Conservation (phyloP, 2,888 invertebrate genomes). For the Blera fallax region DNA sequence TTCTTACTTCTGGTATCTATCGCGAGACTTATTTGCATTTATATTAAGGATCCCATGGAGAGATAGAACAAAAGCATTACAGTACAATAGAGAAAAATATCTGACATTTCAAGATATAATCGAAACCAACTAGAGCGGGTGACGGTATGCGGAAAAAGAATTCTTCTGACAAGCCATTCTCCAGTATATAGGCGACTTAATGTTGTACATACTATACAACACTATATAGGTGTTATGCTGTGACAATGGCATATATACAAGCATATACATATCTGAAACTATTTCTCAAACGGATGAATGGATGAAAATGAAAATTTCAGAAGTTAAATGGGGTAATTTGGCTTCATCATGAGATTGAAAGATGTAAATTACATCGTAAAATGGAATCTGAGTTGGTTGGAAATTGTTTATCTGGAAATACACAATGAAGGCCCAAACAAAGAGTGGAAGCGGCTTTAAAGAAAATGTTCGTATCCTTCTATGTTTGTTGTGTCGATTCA, state of each 20-base stretch:
- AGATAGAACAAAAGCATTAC: slow-evolving; percentile 69
- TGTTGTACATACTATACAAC: background rate
- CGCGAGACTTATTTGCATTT: slow-evolving; percentile 73
- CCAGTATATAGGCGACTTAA: slow-evolving; percentile 13
- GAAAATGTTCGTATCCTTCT: background rate
- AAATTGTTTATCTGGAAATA: slow-evolving; percentile 41
- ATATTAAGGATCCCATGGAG: slow-evolving; percentile 72
- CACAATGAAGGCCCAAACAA: slow-evolving; percentile 18
- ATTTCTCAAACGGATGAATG: slow-evolving; percentile 64
- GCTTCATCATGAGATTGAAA: slow-evolving; percentile 67
- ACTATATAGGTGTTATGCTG: slow-evolving; percentile 25
- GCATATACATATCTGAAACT: slow-evolving; percentile 39
- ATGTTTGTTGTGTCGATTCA: too few relatives aligned
- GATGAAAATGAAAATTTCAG: slow-evolving; percentile 63
- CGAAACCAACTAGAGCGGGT: slow-evolving; percentile 33
- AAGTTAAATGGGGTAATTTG: slow-evolving; percentile 70
- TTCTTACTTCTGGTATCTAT: slow-evolving; percentile 27
- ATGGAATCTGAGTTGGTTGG: slow-evolving; percentile 49
- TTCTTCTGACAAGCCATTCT: slow-evolving; percentile 43
- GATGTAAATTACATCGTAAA: slow-evolving; percentile 70
- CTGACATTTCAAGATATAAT: slow-evolving; percentile 67
- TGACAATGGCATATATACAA: background rate
- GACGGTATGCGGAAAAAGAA: slow-evolving; percentile 37
- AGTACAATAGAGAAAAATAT: slow-evolving; percentile 69
- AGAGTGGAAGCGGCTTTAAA: slow-evolving; percentile 3